A percentile compares a stretch with the other conserved stretches of the same genome.
Evolutionary conservation across 2,113 vertebrate species (phyloP).

Genomic region (Oncorhynchus masou): DNA sequence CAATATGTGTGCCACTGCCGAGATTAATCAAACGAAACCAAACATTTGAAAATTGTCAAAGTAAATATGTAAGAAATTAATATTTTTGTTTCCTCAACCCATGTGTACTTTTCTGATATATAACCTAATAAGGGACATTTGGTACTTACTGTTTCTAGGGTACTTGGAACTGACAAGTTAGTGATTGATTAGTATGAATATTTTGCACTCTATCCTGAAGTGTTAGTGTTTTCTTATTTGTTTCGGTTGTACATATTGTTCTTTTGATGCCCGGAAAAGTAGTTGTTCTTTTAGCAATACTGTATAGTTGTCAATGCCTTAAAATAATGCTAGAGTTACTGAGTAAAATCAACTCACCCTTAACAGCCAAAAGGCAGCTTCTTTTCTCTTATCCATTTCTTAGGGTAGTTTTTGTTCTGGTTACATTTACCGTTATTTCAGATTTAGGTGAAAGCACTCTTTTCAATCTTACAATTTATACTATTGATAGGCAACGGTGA

Average conservation of each 20-base stretch:
- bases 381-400: constrained; percentile 47
- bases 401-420: constrained; percentile 47
- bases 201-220: constrained; percentile 66
- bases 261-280: constrained; percentile 41
- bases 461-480: constrained; percentile 51
- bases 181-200: constrained; percentile 45
- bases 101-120: constrained; percentile 61
- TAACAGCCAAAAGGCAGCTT: constrained; percentile 41
- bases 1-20: constrained; percentile 61
- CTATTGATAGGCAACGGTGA: constrained; percentile 59
- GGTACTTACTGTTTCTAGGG: constrained; percentile 42
- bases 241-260: constrained; percentile 39
- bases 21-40: constrained; percentile 72
- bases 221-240: constrained; percentile 18
- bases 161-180: constrained; percentile 48
- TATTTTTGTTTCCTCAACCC: constrained; percentile 42
- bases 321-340: constrained; percentile 55
- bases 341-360: constrained; percentile 16
- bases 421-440: constrained; percentile 30
- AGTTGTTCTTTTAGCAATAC: constrained; percentile 72
- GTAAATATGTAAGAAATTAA: constrained; percentile 24
- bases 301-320: constrained; percentile 69
- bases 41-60: constrained; percentile 61
- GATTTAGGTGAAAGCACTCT: constrained; percentile 31
- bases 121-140: constrained; percentile 43